Percentiles rank a stretch among this genome's conserved stretches.
These are phyloP conservation scores for Arenaria interpres DNA, from an alignment of 2,113 vertebrate species.

Conservation along the genomic window DNA sequence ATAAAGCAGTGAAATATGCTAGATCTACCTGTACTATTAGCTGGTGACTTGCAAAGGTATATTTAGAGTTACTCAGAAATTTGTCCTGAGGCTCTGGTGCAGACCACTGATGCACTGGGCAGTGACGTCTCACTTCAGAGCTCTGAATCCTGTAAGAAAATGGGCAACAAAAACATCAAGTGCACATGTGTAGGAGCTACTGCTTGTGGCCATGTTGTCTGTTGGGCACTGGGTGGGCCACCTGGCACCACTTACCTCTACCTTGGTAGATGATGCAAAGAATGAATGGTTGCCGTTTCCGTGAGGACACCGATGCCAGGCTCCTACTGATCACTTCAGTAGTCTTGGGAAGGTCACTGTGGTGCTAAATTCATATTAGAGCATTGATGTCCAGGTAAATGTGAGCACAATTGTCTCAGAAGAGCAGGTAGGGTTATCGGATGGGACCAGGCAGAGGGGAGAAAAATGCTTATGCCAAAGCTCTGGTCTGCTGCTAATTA, in stretches of 20 bases:
- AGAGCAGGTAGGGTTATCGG: background rate
- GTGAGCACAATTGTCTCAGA: background rate
- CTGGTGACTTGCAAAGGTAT: background rate
- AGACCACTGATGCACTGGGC: background rate
- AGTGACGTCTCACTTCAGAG: background rate
- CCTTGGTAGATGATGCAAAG: background rate
- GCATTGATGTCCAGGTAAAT: background rate
- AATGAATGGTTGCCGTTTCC: background rate
- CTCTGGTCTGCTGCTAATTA: background rate
- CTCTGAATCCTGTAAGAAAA: background rate
- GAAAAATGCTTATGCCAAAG: background rate
- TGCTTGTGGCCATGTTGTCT: background rate
- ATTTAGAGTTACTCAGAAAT: background rate
- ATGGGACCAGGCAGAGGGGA: background rate
- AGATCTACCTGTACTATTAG: background rate
- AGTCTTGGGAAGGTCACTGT: background rate
- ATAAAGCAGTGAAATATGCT: background rate
- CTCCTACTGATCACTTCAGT: background rate
- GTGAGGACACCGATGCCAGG: rapidly evolving
- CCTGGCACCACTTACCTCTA: background rate
- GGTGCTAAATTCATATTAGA: background rate
- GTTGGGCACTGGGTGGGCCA: too few species aligned
- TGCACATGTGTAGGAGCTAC: background rate
- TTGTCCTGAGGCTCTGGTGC: background rate
- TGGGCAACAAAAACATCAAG: background rate